Evolutionary conservation across 92 coral and sea anemone genomes (phyloP).

Genomic region (Micromussa lordhowensis): DNA sequence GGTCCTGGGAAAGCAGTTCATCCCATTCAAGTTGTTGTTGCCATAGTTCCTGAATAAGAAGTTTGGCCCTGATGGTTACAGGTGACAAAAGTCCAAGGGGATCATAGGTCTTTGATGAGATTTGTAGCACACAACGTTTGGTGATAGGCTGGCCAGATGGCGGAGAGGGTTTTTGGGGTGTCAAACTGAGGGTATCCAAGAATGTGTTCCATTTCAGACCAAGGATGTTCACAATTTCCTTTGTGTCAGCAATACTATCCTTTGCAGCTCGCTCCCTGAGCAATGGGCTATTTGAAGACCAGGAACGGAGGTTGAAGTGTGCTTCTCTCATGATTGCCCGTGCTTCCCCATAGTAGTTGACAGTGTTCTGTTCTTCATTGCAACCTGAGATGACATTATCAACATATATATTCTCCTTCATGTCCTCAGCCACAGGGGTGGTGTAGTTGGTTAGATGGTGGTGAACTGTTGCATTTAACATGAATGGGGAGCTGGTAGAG

Average conservation of each 20-base stretch:
- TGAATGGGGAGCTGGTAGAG: constrained; percentile 57
- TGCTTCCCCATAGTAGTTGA: background rate
- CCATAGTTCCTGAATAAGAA: no score
- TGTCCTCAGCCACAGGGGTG: constrained; percentile 38
- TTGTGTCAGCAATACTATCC: no score
- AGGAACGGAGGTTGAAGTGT: background rate
- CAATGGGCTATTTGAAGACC: no score
- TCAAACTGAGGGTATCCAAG: background rate
- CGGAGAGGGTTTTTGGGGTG: background rate
- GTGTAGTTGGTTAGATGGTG: background rate
- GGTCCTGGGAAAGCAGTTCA: no score
- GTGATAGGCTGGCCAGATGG: no score
- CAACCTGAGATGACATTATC: constrained; percentile 44
- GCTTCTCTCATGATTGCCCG: background rate
- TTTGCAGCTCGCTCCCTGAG: no score
- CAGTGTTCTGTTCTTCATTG: background rate
- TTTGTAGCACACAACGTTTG: background rate
- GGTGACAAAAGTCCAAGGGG: background rate
- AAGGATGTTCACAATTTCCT: no score
- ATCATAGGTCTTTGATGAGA: background rate
- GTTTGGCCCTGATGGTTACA: background rate
- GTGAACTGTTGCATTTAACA: constrained; percentile 36
- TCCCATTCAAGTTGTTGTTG: no score
- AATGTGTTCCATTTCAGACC: background rate
- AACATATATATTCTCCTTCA: constrained; percentile 54